Base-by-base conservation (phyloP, 2,888 invertebrate genomes). In the Sinotaia quadrata region DNA sequence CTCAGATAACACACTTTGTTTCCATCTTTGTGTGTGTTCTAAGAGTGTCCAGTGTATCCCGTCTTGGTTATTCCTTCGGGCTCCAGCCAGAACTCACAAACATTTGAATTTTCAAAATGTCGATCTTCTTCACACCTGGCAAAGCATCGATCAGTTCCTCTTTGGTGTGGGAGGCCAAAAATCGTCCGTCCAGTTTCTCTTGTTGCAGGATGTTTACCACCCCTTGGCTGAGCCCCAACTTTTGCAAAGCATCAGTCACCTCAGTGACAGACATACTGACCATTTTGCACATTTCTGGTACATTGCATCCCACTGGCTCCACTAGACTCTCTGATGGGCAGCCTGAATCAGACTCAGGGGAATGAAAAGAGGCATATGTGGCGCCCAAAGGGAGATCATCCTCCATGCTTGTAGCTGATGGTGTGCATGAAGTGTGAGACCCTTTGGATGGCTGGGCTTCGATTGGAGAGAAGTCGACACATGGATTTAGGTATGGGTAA, bases 51-150 rank as follows among this genome's bases (percentile, higher is more conserved):
- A n/a, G n/a, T n/a, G n/a, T n/a, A n/a, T n/a, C n/a, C n/a, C n/a
- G n/a, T n/a, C n/a, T n/a, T n/a, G n/a, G n/a, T n/a, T n/a, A n/a
- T n/a, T n/a, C n/a, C 29, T 44, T 57, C 24, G 76, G 75, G 69
- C 77, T 71, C 74, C 78, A 79, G 8, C 78, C 78, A n/a, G n/a
- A n/a, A 54, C 74, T 68, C 36, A 80, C 67, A 57, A 78, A 80
- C 76, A 81, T 76, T n/a, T 74, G 73, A 12, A 81, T 78, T 66
- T 78, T 79, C 57, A 76, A 77, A 37, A 75, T 69, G 33, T 80
- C 81, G 8, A 81, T 73, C 34, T 77, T 62, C 27, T 75, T 75
- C 2, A 79, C 71, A 0, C 74, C 76, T 5, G 69, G 71, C 10
- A 81, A 59, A 58, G 73, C 72, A 2, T 78, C 77, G 34, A 68